Evolutionary conservation across 2,888 invertebrate genomes (phyloP).

Genomic region (Gonocerus acuteangulatus): DNA sequence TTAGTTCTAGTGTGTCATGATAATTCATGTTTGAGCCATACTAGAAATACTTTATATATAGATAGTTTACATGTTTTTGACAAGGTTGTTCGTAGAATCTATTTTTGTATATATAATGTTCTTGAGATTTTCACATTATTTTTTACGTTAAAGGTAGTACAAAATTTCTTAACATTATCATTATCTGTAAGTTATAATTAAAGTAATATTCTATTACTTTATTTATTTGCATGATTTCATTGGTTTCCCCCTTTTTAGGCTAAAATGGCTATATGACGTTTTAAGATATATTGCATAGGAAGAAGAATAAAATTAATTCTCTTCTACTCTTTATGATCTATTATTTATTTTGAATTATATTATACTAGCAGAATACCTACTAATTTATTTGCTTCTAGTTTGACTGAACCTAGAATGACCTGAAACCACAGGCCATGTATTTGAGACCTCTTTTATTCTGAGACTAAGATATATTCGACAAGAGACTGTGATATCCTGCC

Average conservation of each 20-base stretch:
- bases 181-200: neutral
- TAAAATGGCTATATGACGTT: no score
- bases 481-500: no score
- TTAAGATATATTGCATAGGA: neutral
- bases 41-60: constrained; percentile 6
- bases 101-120: constrained; percentile 18
- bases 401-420: no score
- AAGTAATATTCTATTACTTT: neutral
- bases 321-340: no score
- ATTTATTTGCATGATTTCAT: no score
- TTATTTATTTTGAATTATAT: no score
- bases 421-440: no score
- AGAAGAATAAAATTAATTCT: neutral
- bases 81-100: constrained; percentile 16
- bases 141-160: constrained; percentile 10
- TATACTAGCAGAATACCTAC: no score
- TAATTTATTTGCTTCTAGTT: no score
- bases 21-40: constrained; percentile 12
- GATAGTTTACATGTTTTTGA: constrained; percentile 12
- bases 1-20: constrained; percentile 7
- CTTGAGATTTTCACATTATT: constrained; percentile 8
- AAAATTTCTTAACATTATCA: neutral
- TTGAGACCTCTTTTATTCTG: no score
- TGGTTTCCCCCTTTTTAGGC: no score
- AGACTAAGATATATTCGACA: no score